Evolutionary conservation across 30 jellyfish, hydroid and myxozoan species (phyloP).

Genomic region (Aurelia aurita): DNA sequence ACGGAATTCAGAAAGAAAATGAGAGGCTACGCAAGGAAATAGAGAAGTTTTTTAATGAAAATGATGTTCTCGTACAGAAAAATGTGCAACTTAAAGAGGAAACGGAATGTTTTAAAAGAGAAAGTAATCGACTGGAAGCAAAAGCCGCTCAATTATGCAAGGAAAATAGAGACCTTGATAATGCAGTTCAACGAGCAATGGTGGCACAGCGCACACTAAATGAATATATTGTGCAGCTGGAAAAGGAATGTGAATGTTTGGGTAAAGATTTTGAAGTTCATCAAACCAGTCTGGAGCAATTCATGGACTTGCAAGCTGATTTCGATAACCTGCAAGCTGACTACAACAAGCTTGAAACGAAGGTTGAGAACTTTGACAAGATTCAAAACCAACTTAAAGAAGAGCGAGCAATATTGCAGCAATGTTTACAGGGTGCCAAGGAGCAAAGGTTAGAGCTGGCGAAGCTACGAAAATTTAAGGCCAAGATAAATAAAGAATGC

Average conservation of each 20-base stretch:
- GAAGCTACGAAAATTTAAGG: background rate
- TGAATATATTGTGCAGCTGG: background rate
- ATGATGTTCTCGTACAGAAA: background rate
- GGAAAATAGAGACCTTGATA: slow-evolving; percentile 9
- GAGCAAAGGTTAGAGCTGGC: slow-evolving; percentile 27
- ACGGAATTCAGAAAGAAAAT: background rate
- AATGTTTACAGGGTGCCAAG: slow-evolving; percentile 23
- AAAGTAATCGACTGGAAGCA: background rate
- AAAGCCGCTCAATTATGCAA: background rate
- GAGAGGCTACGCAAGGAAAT: background rate
- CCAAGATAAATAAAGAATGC: background rate
- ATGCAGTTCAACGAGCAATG: background rate
- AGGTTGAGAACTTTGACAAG: background rate
- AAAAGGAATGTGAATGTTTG: slow-evolving; percentile 9
- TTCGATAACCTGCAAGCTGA: background rate
- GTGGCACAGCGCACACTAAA: background rate
- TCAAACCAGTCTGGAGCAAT: background rate
- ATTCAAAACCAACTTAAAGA: background rate
- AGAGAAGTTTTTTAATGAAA: background rate
- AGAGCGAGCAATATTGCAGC: background rate
- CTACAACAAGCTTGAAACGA: background rate
- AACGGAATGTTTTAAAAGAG: background rate
- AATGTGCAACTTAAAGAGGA: background rate
- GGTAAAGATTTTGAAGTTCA: background rate
- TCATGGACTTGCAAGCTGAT: background rate